These are phyloP conservation scores for Alethe castanea DNA, from an alignment of 2,113 vertebrate genomes.

Conservation along the genomic window DNA sequence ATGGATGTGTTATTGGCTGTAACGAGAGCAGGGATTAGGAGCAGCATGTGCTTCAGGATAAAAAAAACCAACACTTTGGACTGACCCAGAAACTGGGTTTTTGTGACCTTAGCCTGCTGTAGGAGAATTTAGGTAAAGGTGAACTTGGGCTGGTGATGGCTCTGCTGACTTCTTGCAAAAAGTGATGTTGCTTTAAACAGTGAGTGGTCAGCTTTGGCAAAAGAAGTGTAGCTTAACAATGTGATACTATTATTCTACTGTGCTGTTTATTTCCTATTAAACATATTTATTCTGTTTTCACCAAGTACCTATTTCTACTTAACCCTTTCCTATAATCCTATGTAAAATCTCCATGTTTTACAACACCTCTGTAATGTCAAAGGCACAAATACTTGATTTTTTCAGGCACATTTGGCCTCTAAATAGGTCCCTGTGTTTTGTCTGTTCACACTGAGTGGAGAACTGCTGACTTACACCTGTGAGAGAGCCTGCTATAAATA, in stretches of 20 bases:
- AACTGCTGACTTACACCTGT: not conserved
- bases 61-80: not conserved
- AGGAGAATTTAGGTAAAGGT: conserved; percentile 3
- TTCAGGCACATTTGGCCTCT: not conserved
- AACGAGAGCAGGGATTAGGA: conserved; percentile 43
- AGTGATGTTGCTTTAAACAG: not conserved
- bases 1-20: not conserved
- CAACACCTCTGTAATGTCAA: not conserved
- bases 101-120: not conserved
- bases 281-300: not conserved
- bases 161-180: not conserved
- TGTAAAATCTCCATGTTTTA: not conserved
- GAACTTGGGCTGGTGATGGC: not conserved
- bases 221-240: not conserved
- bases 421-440: not conserved
- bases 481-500: not conserved
- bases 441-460: not conserved
- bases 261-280: not conserved
- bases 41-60: not conserved
- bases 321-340: not conserved
- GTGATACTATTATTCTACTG: not conserved
- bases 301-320: not conserved
- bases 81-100: not conserved
- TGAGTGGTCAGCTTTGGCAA: not conserved
- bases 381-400: not conserved